Evolutionary conservation across 2,797 vertebrate species (phyloP).

Genomic region (Coilia nasus): DNA sequence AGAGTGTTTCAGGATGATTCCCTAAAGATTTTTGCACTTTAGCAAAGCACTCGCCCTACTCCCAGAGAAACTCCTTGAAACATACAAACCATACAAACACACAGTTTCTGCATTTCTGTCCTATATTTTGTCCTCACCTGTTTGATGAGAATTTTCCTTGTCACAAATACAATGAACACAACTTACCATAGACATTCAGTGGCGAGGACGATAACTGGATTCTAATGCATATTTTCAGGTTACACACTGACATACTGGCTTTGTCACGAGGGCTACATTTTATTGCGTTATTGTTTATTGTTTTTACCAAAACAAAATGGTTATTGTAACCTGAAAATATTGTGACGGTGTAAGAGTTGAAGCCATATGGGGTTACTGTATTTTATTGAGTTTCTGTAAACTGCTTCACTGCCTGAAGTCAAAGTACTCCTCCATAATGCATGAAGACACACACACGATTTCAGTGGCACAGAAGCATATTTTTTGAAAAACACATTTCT

Average conservation of each 20-base stretch:
- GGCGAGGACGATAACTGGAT: not conserved
- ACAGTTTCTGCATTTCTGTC: not conserved
- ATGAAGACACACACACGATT: not conserved
- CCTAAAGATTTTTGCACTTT: slow-evolving; percentile 22
- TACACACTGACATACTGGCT: not conserved
- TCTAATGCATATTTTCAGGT: not conserved
- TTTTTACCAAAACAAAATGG: too few species aligned
- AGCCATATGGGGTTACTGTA: not conserved
- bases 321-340: slow-evolving; percentile 10
- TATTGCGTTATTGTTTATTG: not conserved
- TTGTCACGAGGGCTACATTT: not conserved
- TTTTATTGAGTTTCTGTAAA: slow-evolving; percentile 12
- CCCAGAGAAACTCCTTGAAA: not conserved
- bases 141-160: not conserved
- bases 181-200: not conserved
- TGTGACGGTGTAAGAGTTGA: not conserved
- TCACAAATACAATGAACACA: not conserved
- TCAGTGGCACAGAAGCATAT: not conserved
- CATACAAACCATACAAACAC: not conserved
- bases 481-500: slow-evolving; percentile 1
- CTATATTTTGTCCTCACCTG: not conserved
- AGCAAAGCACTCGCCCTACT: slow-evolving; percentile 15
- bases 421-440: slow-evolving; percentile 10
- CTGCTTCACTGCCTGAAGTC: slow-evolving; percentile 12
- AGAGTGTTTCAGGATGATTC: slow-evolving; percentile 30